Base-by-base conservation (phyloP, 2,888 invertebrate species). In the Ethmia dodecea region DNA sequence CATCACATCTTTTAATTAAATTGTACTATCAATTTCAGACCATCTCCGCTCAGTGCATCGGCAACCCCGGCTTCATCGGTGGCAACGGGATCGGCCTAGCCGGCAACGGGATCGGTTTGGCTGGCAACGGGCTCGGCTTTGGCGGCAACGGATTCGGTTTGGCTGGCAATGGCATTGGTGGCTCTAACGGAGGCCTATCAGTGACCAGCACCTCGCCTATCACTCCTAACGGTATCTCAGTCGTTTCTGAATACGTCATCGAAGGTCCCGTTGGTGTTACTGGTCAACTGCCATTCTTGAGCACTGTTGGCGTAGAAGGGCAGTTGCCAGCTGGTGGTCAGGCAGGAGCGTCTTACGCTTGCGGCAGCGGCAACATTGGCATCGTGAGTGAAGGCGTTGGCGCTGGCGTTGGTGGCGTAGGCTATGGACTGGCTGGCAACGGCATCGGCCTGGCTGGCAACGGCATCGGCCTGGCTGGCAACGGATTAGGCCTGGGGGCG, bases 221-320 rank as follows among this genome's bases (percentile, higher is more conserved):
- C 20, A 26, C 50, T 9, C 52, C 59, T 4, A 45, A 38, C 30
- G 57, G 59, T 10, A 43, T 60, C 9, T 45, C 49, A 1, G 45
- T 60, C 2, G 13, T 49, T 1, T 52, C 59, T 15, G 61, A 60
- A 13, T 56, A 58, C 33, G 42, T 46, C 1, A 57, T 59, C 11
- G 54, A 55, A 24, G 61, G 61, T 0, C 38, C 46, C 1, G 13
- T 61, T 9, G 30, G 33, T 2, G 49, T 58, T 0, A 43, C 38
- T 1, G 60, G 58, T 10, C 43, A 52, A 28, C 29, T 55, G 28
- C 59, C 57, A 0, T 56, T 59, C 40, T 15, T 52, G 1, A 52
- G 48, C 1, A 39, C 56, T 3, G 52, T 55, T 1, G 45, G 42
- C 3, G 10, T 58, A 3, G 55, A 56, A 28, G 60, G 57, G 0